Evolutionary conservation across 2,888 invertebrate genomes (phyloP).

Genomic region (Cyclophora punctaria): DNA sequence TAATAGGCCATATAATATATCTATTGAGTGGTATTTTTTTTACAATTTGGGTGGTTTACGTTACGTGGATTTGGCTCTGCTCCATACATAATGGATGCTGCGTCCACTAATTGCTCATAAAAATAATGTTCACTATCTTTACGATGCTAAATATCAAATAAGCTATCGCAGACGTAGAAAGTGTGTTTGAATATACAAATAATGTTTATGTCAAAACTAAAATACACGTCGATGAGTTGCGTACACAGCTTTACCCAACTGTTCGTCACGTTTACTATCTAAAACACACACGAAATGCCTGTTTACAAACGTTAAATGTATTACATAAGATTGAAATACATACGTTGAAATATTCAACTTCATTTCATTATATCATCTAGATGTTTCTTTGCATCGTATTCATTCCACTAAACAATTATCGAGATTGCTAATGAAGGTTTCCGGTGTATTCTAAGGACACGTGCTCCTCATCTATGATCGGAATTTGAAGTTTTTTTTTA

Average conservation of each 20-base stretch:
- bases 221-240: too few species aligned
- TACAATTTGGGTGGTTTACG: conserved; percentile 11
- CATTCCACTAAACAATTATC: conserved; percentile 16
- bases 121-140: conserved; percentile 18
- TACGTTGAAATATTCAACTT: background rate
- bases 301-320: too few species aligned
- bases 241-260: too few species aligned
- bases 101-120: conserved; percentile 29
- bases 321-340: background rate
- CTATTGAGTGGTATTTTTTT: conserved; percentile 12
- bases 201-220: too few species aligned
- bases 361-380: background rate
- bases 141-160: conserved; percentile 12
- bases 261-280: too few species aligned
- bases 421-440: conserved; percentile 21
- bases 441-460: conserved; percentile 20
- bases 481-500: conserved; percentile 26
- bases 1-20: conserved; percentile 8
- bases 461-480: conserved; percentile 23
- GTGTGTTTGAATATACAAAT: too few species aligned
- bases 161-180: too few species aligned
- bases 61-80: conserved; percentile 23
- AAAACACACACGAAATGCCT: too few species aligned
- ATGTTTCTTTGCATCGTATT: conserved; percentile 6
- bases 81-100: conserved; percentile 25